A percentile compares a stretch with the other conserved stretches of the same genome.
These are phyloP conservation scores for Mastigias papua DNA, from an alignment of 30 jellyfish, hydroid and myxozoan genomes.

Conservation along the genomic window DNA sequence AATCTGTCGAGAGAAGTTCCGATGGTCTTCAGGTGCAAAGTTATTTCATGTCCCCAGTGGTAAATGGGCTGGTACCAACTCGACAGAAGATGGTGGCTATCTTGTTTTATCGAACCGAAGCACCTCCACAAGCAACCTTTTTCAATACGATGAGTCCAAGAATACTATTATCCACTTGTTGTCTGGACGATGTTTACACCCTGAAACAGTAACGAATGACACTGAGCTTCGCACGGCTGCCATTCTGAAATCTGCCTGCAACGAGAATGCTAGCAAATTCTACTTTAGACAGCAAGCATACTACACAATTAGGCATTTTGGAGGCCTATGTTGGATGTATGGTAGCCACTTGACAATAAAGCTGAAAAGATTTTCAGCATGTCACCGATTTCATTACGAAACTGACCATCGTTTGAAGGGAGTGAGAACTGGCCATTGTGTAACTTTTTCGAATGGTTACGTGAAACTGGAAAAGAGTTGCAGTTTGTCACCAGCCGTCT, in stretches of 20 bases:
- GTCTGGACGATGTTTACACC: slow-evolving; percentile 41
- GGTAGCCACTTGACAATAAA: neutral
- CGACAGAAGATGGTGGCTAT: slow-evolving; percentile 27
- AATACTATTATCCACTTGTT: slow-evolving; percentile 18
- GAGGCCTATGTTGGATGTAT: slow-evolving; percentile 42
- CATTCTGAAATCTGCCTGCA: slow-evolving; percentile 19
- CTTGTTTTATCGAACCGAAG: slow-evolving; percentile 26
- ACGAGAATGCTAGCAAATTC: neutral
- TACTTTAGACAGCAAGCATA: slow-evolving; percentile 37
- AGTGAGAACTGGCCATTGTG: slow-evolving; percentile 38
- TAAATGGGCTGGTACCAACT: slow-evolving; percentile 14
- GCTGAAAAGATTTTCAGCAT: neutral
- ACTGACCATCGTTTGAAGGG: slow-evolving; percentile 16
- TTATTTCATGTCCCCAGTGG: slow-evolving; percentile 32
- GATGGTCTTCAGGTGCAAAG: slow-evolving; percentile 59
- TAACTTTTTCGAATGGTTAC: neutral
- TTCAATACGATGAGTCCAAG: slow-evolving; percentile 31
- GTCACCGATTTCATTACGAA: slow-evolving; percentile 36
- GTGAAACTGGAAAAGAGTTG: slow-evolving; percentile 27
- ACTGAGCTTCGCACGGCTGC: neutral
- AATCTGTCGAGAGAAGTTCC: slow-evolving; percentile 44
- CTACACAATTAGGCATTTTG: slow-evolving; percentile 32
- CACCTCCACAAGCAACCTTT: slow-evolving; percentile 45
- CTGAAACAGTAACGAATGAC: neutral
- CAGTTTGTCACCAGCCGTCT: slow-evolving; percentile 5